Conservation (phyloP, 2,113 vertebrate species). For the Xiphorhynchus elegans region DNA sequence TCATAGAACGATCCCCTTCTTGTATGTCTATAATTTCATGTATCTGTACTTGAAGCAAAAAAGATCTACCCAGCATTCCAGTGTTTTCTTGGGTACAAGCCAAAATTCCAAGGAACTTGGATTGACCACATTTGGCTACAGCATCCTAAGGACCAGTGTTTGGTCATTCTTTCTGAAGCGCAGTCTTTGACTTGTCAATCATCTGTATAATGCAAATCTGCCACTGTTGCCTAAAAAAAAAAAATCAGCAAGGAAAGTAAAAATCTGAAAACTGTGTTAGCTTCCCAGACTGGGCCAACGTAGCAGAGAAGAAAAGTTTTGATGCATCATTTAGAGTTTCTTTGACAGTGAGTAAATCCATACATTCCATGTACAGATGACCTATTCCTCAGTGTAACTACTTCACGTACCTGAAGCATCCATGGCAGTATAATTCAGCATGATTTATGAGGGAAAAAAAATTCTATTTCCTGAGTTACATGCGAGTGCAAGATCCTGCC, state of each 20-base stretch:
- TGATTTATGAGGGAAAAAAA: background rate
- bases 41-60: background rate
- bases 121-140: background rate
- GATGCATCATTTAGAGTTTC: background rate
- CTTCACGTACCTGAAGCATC: background rate
- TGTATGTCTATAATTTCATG: background rate
- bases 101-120: background rate
- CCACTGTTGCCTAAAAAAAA: background rate
- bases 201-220: background rate
- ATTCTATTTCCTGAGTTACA: background rate
- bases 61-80: background rate
- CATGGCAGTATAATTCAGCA: background rate
- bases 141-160: background rate
- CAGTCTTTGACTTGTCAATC: background rate
- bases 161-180: background rate
- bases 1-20: rapidly evolving
- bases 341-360: background rate
- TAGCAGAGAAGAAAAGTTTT: background rate
- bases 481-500: background rate
- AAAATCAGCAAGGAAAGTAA: background rate
- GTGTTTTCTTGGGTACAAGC: background rate
- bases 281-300: background rate
- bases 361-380: background rate
- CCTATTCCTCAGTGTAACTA: background rate
- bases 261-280: background rate